Percentiles rank a stretch among this genome's conserved stretches.
Evolutionary conservation across 2,888 invertebrate species (phyloP).

Genomic region (Cataglyphis albicans): DNA sequence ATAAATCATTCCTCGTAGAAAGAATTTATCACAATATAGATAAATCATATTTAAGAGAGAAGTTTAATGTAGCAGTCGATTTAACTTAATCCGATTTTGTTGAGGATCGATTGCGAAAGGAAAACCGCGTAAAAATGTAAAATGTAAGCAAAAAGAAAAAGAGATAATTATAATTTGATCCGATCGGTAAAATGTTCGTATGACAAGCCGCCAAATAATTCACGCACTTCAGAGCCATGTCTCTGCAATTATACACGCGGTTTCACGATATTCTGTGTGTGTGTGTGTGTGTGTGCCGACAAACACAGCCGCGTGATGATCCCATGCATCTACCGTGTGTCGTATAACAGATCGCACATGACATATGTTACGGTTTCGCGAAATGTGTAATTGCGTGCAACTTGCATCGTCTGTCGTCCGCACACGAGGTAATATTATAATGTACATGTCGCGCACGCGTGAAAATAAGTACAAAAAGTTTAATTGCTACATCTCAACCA

Average conservation of each 20-base stretch:
- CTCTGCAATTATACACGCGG: slow-evolving; percentile 61
- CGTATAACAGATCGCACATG: slow-evolving; percentile 58
- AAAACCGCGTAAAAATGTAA: neutral
- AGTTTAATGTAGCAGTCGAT: neutral
- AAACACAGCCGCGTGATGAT: slow-evolving; percentile 52
- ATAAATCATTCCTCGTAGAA: neutral
- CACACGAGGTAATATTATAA: slow-evolving; percentile 30
- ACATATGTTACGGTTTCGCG: slow-evolving; percentile 60
- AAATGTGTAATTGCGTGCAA: slow-evolving; percentile 50
- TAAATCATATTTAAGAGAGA: neutral
- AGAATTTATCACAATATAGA: neutral
- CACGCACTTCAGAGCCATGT: slow-evolving; percentile 59
- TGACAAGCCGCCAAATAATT: slow-evolving; percentile 64
- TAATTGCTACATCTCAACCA: slow-evolving; percentile 24
- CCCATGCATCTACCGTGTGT: slow-evolving; percentile 33
- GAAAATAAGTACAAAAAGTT: slow-evolving; percentile 22
- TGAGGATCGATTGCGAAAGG: neutral
- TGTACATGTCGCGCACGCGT: slow-evolving; percentile 1
- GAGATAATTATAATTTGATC: slow-evolving; percentile 9
- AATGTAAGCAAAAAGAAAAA: neutral
- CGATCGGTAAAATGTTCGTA: neutral
- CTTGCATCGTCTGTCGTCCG: slow-evolving; percentile 53
- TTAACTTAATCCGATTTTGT: neutral
- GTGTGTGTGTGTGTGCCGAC: slow-evolving; percentile 34
- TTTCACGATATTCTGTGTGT: slow-evolving; percentile 52